Evolutionary conservation across 1,140 invertebrate genomes (phyloP), one percentile per base, ranked within the genome.

Genomic region (Zaprionus ornatus): DNA sequence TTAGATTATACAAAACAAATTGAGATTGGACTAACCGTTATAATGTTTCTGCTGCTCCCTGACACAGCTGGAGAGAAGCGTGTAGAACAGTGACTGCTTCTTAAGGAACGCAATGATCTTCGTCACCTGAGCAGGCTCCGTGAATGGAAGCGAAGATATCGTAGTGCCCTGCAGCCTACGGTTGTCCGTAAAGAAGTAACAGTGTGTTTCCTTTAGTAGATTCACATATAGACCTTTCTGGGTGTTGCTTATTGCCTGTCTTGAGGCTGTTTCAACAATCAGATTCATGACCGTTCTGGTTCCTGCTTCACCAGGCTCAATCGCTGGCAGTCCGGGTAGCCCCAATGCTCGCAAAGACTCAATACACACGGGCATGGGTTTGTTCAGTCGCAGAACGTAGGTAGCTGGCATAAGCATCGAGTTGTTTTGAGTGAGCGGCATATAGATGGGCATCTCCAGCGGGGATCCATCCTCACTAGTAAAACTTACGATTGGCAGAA

Each of bases 21-120:
- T 19, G 23, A 19, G 3, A 0, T 15, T n/a, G 21, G n/a, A 82
- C 77, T 68, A 48, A 91, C 92, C 93, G 59, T 90, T 87, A 96
- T 96, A 96, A 93, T 95, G 95, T 81, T 95, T 96, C 74, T 95
- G 95, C 80, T 95, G 95, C 3, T 96, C 94, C 45, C 98, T 93
- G 25, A 99, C 96, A 93, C 98, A 98, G 90, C 97, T 98, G 12
- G 95, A 94, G 55, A 99, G 94, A 4, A 99, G 94, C 4, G 96
- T 95, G 93, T 99, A 99, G 92, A 99, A 99, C 1, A 98, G 94
- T 4, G 97, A 96, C 93, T 99, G 98, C 88, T 98, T 97, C 17
- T 98, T 93, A 2, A 99, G 94, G 74, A 95, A 95, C 25, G 95
- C 95, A 9, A 99, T 94, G 67, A 99, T 97, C 81, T 96, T 95